Evolutionary conservation across 2,797 vertebrate genomes (phyloP).

Genomic region (Clamator glandarius): DNA sequence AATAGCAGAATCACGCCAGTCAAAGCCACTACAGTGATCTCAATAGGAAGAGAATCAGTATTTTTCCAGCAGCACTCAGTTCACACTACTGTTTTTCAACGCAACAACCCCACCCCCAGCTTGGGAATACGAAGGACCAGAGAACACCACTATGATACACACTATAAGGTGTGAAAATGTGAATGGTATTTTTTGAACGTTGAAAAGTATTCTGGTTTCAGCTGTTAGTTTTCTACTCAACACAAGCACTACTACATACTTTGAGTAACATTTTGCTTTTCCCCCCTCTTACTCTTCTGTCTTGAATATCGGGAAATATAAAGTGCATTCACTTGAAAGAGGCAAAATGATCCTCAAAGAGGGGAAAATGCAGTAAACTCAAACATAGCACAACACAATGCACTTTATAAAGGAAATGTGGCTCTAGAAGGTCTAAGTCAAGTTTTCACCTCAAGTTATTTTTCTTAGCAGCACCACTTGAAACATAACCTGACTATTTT

Average conservation of each 20-base stretch:
- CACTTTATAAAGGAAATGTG: not conserved
- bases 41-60: fast-evolving
- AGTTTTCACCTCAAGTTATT: slow-evolving; percentile 46
- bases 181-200: not conserved
- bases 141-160: fast-evolving
- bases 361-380: not conserved
- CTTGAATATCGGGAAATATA: not conserved
- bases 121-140: not conserved
- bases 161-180: not conserved
- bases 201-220: not conserved
- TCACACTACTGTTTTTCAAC: not conserved
- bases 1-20: fast-evolving
- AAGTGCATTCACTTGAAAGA: not conserved
- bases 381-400: not conserved
- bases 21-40: not conserved
- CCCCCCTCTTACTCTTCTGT: not conserved
- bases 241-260: not conserved
- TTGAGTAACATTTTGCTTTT: not conserved
- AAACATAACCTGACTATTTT: slow-evolving; percentile 46
- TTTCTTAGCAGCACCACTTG: slow-evolving; percentile 49
- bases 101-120: not conserved
- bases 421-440: slow-evolving; percentile 21
- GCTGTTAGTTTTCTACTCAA: not conserved
- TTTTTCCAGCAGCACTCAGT: not conserved
- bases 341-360: not conserved